These are phyloP conservation scores for Ptychoptera contaminata DNA, from an alignment of 2,888 invertebrate genomes.

Conservation along the genomic window DNA sequence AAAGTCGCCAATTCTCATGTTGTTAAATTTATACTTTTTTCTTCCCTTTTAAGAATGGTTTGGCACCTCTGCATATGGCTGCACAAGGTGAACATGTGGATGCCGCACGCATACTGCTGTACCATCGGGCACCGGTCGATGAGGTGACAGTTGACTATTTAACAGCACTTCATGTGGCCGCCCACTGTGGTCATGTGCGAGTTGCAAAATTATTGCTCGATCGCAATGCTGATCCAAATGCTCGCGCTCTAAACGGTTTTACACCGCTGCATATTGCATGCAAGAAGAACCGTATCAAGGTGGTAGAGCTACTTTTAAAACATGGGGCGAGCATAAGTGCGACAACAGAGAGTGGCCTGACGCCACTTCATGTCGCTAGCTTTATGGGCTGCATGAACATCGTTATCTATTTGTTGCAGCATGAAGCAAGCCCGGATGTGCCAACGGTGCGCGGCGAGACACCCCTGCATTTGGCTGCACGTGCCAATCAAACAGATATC, in stretches of 20 bases:
- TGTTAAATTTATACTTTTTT: conserved; percentile 1
- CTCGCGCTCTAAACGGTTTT: conserved; percentile 92
- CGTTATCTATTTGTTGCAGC: conserved; percentile 85
- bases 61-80: conserved; percentile 97
- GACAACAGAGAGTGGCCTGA: conserved; percentile 69
- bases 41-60: conserved; percentile 47
- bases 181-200: conserved; percentile 84
- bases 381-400: conserved; percentile 99
- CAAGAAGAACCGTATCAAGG: conserved; percentile 94
- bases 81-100: conserved; percentile 98
- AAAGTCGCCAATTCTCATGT: not conserved
- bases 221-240: conserved; percentile 91
- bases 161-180: conserved; percentile 91
- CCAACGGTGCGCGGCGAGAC: conserved; percentile 95
- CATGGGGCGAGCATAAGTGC: conserved; percentile 75
- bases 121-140: conserved; percentile 94
- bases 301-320: conserved; percentile 87
- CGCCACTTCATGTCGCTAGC: conserved; percentile 92
- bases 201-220: conserved; percentile 86
- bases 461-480: conserved; percentile 86
- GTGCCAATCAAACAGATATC: conserved; percentile 96
- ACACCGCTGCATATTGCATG: conserved; percentile 97
- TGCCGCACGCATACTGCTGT: conserved; percentile 78
- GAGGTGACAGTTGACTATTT: conserved; percentile 97
- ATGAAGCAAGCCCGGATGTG: conserved; percentile 86